Percentiles rank a stretch among this genome's conserved stretches.
phyloP scores from a whole-genome alignment of 2,113 vertebrate genomes.

The Albula goreensis region DNA sequence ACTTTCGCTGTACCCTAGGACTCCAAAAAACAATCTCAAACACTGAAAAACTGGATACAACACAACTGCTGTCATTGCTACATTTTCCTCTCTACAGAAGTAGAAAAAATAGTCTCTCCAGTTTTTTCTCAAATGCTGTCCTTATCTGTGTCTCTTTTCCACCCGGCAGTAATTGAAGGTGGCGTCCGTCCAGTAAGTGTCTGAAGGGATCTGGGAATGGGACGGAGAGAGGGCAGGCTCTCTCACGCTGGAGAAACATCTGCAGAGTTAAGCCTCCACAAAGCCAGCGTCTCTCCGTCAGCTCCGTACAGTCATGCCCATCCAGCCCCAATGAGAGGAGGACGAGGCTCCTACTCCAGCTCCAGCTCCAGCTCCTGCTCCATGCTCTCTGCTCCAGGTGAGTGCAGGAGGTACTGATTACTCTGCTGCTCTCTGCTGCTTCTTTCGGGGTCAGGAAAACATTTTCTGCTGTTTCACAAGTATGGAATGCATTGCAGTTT shows the following conservation, averaged over 20 bases:
- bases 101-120: constrained; percentile 48
- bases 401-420: background rate
- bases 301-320: constrained; percentile 57
- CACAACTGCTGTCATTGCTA: constrained; percentile 50
- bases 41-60: constrained; percentile 26
- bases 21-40: constrained; percentile 59
- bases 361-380: constrained; percentile 28
- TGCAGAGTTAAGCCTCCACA: constrained; percentile 57
- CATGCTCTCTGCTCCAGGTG: constrained; percentile 56
- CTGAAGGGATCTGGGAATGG: constrained; percentile 48
- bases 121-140: constrained; percentile 52
- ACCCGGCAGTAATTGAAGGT: constrained; percentile 64
- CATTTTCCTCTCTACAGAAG: constrained; percentile 62
- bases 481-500: background rate
- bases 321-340: constrained; percentile 60
- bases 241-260: constrained; percentile 69
- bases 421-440: background rate
- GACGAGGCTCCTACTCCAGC: constrained; percentile 41
- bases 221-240: constrained; percentile 63
- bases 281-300: constrained; percentile 51
- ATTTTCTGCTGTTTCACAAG: background rate
- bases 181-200: constrained; percentile 61
- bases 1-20: constrained; percentile 47
- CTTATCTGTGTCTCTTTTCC: constrained; percentile 73
- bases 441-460: background rate